Evolutionary conservation across 2,113 vertebrate species (phyloP), one percentile per base, ranked within the genome.

Genomic region (Myiopsitta monachus): DNA sequence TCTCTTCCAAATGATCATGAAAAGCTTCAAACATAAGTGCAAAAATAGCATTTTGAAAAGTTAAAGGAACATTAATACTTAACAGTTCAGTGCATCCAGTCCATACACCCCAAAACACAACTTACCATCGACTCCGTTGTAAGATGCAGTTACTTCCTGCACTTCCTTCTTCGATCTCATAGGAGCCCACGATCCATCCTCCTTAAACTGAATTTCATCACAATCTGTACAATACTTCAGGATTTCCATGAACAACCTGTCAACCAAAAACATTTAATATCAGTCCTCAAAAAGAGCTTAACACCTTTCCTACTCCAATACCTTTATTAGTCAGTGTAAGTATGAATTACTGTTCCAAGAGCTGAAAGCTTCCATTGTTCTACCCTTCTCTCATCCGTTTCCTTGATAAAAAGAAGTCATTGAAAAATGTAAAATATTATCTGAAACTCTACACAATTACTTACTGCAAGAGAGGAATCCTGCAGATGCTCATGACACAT

Each of bases 131-230:
- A 99, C 96, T 18, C 99, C 99, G 6, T 99, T 99, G 95, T 98
- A 99, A 6, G 99, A 98, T 0, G 98, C 97, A 43, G 98, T 98
- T 14, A 99, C 99, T 83, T 99, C 99, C 94, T 99, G 99, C 92
- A 99, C 98, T 46, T 99, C 99, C 98, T 99, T 99, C 98, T 99
- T 99, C 0, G 98, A 98, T 87, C 99, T 99, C 99, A 99, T 99
- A 49, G 99, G 99, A 97, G 99, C 98, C 99, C 99, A 99, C 9
- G 98, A 99, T 17, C 99, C 99, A 31, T 99, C 99, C 92, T 99
- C 99, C 87, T 99, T 99, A 75, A 99, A 99, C 97, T 99, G 99
- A 96, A 99, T 99, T 93, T 99, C 99, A 63, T 99, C 99, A 93
- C 99, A 99, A 81, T 99, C 99, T 83, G 98, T 98, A 81, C 99